phyloP scores from a whole-genome alignment of 2,888 invertebrate species.

The Phortica okadai region DNA sequence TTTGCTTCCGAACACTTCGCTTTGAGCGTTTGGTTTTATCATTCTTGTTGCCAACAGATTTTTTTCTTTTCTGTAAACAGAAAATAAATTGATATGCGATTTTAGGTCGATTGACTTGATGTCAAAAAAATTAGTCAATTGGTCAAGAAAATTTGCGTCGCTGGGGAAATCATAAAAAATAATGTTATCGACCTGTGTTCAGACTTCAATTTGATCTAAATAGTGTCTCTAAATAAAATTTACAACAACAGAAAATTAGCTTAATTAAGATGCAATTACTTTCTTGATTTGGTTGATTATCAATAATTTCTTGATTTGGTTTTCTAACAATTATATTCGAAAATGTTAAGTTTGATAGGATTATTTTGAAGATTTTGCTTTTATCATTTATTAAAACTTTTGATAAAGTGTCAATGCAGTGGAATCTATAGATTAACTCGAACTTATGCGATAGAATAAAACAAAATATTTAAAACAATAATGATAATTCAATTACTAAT shows the following conservation, averaged over 20 bases:
- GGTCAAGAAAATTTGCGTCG: not conserved
- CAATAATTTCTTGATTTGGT: no score
- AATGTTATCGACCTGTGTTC: not conserved
- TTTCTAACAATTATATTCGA: no score
- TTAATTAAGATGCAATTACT: no score
- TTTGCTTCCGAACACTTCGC: not conserved
- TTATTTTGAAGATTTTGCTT: no score
- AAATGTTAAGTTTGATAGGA: no score
- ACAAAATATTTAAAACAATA: conserved; percentile 3
- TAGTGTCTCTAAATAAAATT: no score
- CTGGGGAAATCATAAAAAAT: conserved; percentile 22
- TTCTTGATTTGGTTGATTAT: no score
- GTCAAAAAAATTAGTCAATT: conserved; percentile 30
- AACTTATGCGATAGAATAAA: not conserved
- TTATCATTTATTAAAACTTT: no score
- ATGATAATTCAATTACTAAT: conserved; percentile 37
- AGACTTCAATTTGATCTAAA: no score
- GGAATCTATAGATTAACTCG: no score
- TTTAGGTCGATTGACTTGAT: conserved; percentile 48
- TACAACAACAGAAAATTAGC: no score
- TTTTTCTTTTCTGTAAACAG: not conserved
- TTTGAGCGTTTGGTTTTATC: not conserved
- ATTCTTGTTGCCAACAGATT: conserved; percentile 5
- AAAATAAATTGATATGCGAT: conserved; percentile 4
- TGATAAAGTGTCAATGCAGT: no score